Percentiles rank a stretch among this genome's conserved stretches.
Evolutionary conservation across 2,888 invertebrate species (phyloP).

Genomic region (Clostera curtula): DNA sequence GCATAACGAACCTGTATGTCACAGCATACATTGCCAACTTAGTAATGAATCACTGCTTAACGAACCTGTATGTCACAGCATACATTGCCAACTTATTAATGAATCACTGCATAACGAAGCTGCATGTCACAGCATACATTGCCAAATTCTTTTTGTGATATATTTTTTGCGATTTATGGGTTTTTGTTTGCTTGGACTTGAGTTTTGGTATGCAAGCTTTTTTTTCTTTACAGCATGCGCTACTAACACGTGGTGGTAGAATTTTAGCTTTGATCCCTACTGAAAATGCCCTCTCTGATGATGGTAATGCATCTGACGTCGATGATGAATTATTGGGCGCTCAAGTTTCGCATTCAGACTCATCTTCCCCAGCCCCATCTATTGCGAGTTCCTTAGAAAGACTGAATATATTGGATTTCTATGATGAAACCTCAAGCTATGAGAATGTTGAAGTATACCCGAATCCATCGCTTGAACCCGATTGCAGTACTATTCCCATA

Average conservation of each 20-base stretch:
- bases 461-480: conserved; percentile 7
- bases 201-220: not conserved
- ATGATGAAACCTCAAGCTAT: not conserved
- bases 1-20: conserved; percentile 4
- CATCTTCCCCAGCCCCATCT: conserved; percentile 1
- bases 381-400: conserved; percentile 1
- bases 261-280: conserved; percentile 1
- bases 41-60: no score
- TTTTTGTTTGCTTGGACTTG: no score
- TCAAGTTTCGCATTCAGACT: not conserved
- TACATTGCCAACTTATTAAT: no score
- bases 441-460: conserved; percentile 6
- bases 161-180: no score
- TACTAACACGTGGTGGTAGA: conserved; percentile 2
- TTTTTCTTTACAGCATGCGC: not conserved
- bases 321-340: not conserved
- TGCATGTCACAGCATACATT: no score
- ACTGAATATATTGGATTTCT: conserved; percentile 3
- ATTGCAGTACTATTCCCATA: conserved; percentile 6
- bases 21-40: conserved; percentile 9
- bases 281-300: conserved; percentile 5
- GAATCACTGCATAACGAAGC: no score
- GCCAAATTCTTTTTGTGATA: no score
- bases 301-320: not conserved
- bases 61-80: no score